These are phyloP conservation scores for Ophion costatus DNA, from an alignment of 2,888 invertebrate genomes.

Conservation along the genomic window DNA sequence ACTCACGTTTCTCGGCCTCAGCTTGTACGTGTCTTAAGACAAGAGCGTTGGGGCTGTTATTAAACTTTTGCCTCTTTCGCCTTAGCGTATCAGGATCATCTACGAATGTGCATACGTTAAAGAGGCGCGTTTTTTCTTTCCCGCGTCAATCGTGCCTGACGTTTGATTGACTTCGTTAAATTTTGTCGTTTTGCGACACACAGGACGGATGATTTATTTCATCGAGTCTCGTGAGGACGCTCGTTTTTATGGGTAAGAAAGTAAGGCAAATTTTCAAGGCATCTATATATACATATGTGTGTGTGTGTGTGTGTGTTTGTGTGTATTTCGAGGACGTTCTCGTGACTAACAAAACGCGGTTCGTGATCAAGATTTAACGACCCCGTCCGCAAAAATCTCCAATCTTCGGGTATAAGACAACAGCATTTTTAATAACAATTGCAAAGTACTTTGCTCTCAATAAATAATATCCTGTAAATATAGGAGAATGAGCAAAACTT, in stretches of 20 bases:
- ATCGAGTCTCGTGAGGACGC: conserved; percentile 33
- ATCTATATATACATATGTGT: conserved; percentile 42
- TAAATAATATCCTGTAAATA: conserved; percentile 58
- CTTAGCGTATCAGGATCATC: conserved; percentile 87
- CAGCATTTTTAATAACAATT: conserved; percentile 56
- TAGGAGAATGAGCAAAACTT: conserved; percentile 70
- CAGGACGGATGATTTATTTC: neutral
- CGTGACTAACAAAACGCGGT: conserved; percentile 67
- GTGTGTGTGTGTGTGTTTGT: neutral
- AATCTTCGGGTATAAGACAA: conserved; percentile 50
- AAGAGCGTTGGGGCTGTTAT: conserved; percentile 84
- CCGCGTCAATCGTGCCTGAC: neutral
- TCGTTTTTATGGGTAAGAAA: conserved; percentile 36
- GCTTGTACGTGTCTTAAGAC: conserved; percentile 84
- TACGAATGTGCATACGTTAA: conserved; percentile 84
- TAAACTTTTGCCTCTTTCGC: conserved; percentile 86
- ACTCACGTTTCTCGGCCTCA: conserved; percentile 85
- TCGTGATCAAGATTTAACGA: conserved; percentile 41
- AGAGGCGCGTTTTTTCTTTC: conserved; percentile 4
- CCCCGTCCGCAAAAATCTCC: conserved; percentile 54
- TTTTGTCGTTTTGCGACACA: neutral
- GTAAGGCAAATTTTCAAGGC: conserved; percentile 66
- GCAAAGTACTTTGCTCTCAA: conserved; percentile 68
- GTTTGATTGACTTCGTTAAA: neutral
- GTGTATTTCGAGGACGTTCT: conserved; percentile 19